phyloP scores from a whole-genome alignment of 2,113 vertebrate genomes.

The Meleagris gallopavo region DNA sequence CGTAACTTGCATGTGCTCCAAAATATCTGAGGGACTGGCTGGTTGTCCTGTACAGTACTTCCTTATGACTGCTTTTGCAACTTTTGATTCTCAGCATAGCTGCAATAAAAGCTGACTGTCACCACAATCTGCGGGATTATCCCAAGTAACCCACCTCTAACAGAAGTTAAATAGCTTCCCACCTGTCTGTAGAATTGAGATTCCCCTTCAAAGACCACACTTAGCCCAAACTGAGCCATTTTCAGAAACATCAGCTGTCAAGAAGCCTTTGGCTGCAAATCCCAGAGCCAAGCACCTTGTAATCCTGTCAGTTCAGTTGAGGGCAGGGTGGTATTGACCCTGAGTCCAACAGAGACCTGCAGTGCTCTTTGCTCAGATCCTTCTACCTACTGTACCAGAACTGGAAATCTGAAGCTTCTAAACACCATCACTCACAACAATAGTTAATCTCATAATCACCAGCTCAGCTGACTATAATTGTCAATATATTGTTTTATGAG shows the following conservation, averaged over 20 bases:
- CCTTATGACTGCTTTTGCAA: not conserved
- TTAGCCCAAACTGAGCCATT: not conserved
- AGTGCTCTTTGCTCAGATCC: not conserved
- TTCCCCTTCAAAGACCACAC: not conserved
- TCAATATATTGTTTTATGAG: constrained; percentile 58
- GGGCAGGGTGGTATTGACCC: not conserved
- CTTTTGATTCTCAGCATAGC: not conserved
- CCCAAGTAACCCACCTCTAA: not conserved
- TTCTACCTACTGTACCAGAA: not conserved
- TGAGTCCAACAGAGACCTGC: not conserved
- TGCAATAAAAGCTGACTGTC: not conserved
- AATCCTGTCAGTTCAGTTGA: not conserved
- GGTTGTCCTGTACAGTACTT: not conserved
- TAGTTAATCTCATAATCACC: constrained; percentile 62
- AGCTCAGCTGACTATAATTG: constrained; percentile 43
- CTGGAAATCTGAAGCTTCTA: not conserved
- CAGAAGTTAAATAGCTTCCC: not conserved
- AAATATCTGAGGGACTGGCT: not conserved
- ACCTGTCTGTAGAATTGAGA: not conserved
- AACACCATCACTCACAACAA: not conserved
- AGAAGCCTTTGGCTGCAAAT: not conserved
- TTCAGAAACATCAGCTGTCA: not conserved
- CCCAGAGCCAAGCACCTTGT: fast-evolving
- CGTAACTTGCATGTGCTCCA: fast-evolving
- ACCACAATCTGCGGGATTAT: fast-evolving